Evolutionary conservation across 2,113 vertebrate genomes (phyloP).

Genomic region (Corydoras sp.): DNA sequence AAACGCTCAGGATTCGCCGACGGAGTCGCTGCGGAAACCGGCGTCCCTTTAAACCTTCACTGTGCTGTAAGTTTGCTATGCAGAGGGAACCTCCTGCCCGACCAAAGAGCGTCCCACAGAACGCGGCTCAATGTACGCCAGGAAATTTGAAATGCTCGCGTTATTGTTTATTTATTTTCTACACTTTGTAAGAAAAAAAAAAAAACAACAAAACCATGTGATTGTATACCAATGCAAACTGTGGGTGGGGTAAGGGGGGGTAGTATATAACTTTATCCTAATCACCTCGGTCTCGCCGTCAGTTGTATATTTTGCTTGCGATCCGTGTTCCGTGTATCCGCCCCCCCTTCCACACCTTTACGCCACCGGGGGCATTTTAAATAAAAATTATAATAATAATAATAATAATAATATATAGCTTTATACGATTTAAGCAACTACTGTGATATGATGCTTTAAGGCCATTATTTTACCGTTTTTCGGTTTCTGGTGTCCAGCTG

Average conservation of each 20-base stretch:
- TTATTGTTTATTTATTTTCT: conserved; percentile 77
- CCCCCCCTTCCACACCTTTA: conserved; percentile 52
- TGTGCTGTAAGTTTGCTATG: conserved; percentile 10
- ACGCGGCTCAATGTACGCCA: too few relatives aligned
- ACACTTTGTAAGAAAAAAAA: conserved; percentile 65
- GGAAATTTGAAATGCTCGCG: conserved; percentile 51
- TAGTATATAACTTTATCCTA: conserved; percentile 51
- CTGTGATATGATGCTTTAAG: conserved; percentile 41
- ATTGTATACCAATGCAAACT: too few relatives aligned
- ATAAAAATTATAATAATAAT: too few relatives aligned
- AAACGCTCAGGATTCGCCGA: too few relatives aligned
- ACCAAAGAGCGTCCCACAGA: too few relatives aligned
- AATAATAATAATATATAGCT: conserved; percentile 35
- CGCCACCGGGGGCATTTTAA: conserved; percentile 17
- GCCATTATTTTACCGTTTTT: conserved; percentile 54
- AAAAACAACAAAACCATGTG: too few relatives aligned
- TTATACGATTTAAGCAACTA: conserved; percentile 44
- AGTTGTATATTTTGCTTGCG: conserved; percentile 52
- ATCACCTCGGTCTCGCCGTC: conserved; percentile 35
- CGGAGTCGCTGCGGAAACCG: conserved; percentile 63
- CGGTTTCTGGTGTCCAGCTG: conserved; percentile 42
- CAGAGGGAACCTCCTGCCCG: too few relatives aligned
- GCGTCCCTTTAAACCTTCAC: conserved; percentile 63
- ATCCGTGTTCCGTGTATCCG: conserved; percentile 50
- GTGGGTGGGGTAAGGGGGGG: conserved; percentile 41